Conservation (phyloP, 2,113 vertebrate species). For the Eudyptes chrysolophus region DNA sequence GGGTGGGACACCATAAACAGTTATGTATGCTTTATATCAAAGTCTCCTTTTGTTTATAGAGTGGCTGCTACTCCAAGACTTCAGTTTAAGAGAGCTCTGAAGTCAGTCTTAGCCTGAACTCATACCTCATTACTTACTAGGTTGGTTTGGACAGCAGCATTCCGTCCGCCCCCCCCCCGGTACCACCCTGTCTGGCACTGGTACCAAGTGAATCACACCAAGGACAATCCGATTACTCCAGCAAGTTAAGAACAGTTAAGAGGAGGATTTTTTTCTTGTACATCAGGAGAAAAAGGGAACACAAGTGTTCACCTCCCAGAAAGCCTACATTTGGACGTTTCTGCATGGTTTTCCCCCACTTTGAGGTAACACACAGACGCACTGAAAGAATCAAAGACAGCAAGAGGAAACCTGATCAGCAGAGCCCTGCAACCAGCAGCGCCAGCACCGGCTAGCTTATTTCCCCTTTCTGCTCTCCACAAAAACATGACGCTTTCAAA, state of each 20-base stretch:
- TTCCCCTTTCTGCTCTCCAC: slow-evolving; percentile 40
- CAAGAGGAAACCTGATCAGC: not conserved
- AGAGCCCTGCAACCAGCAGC: not conserved
- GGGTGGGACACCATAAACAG: slow-evolving; percentile 28
- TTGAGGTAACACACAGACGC: not conserved
- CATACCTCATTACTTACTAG: slow-evolving; percentile 28
- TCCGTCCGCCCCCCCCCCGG: not conserved
- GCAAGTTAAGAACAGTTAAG: not conserved
- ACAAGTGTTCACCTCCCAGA: fast-evolving
- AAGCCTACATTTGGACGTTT: not conserved
- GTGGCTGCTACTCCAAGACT: not conserved
- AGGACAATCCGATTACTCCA: not conserved
- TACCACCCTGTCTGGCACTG: not conserved
- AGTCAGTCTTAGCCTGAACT: not conserved
- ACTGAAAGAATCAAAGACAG: not conserved
- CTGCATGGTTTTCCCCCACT: not conserved
- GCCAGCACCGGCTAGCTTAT: not conserved
- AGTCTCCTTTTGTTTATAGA: slow-evolving; percentile 49
- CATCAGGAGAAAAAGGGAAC: not conserved
- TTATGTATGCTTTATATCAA: slow-evolving; percentile 41
- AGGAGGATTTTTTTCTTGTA: not conserved
- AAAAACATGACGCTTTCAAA: slow-evolving; percentile 32
- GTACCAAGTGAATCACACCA: not conserved
- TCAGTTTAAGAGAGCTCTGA: not conserved
- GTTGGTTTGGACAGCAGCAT: not conserved